Evolutionary conservation across 1,140 invertebrate species (phyloP), one percentile per base, ranked within the genome.

Genomic region (Bicyclus anynana): DNA sequence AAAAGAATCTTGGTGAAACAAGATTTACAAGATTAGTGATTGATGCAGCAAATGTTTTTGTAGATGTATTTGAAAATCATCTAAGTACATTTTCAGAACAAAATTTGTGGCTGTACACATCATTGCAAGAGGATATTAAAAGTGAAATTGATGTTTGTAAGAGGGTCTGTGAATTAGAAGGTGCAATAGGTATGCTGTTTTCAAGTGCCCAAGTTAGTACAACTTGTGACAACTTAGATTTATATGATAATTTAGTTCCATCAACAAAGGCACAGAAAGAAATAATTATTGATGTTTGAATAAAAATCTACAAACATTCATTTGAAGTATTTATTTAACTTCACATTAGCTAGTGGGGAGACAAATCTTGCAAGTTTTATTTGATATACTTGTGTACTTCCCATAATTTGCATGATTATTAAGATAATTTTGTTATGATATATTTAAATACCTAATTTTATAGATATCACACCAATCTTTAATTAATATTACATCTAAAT

Each of bases 1-100:
- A 91, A 53, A 92, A 89, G 53, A 90, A 96, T 78, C 89, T 97
- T 47, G 92, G 94, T 44, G 94, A 94, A 74, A 87, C 91, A 37
- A 91, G 93, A 65, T 97, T 95, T 80, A 93, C 92, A 29, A 89
- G 92, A 50, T 91, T 93, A 10, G 72, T 97, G 2, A 88, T 95
- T 26, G 92, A 96, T 89, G 93, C 95, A 18, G 87, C 92, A 26
- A 92, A 94, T 85, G 89, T 92, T 35, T 89, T 97, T 44, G 75
- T 97, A 64, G 95, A 95, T 84, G 89, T 94, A 1, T 95, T 93
- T 77, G 93, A 94, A 69, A 90, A 91, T 59, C 81, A 84, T 69
- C 72, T 93, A 9, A 85, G 91, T 29, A 79, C 81, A 59, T 88
- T 92, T 59, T 89, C 90, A 7, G 84, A 91, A 20, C 87, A 91